Percentiles rank a stretch among this genome's conserved stretches.
These are phyloP conservation scores for Decapterus maruadsi DNA, from an alignment of 2,797 vertebrate species.

Conservation along the genomic window DNA sequence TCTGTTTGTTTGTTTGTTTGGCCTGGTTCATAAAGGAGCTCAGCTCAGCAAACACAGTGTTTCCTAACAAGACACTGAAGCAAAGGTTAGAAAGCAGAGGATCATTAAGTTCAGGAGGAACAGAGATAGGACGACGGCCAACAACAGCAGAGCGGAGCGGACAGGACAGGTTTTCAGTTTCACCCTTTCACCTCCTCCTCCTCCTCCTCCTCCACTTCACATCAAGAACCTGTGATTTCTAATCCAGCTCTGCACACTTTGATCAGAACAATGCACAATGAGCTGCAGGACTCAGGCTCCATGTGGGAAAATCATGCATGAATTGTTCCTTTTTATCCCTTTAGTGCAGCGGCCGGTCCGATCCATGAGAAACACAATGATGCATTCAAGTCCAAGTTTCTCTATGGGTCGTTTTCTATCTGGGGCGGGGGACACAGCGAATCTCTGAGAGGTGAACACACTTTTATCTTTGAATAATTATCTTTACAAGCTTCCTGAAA, in stretches of 20 bases:
- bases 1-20: not conserved
- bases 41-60: not conserved
- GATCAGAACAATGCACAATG: constrained; percentile 75
- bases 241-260: constrained; percentile 65
- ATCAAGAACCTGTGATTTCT: constrained; percentile 45
- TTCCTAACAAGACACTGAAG: not conserved
- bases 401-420: not conserved
- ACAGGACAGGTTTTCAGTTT: constrained; percentile 1
- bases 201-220: not conserved
- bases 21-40: too few species aligned
- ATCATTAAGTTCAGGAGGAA: not conserved
- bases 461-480: rapidly evolving
- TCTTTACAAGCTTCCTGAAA: not conserved
- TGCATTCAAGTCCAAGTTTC: constrained; percentile 27
- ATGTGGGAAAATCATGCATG: constrained; percentile 58
- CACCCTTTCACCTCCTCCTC: not conserved
- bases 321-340: constrained; percentile 58
- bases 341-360: constrained; percentile 23
- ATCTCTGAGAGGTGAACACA: not conserved
- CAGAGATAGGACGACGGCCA: constrained; percentile 5
- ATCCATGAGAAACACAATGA: constrained; percentile 58
- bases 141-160: constrained; percentile 33
- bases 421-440: not conserved
- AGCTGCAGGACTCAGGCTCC: constrained; percentile 32
- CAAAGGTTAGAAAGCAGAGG: not conserved